phyloP scores from a whole-genome alignment of 2,888 invertebrate genomes.

The Beris chalybata region DNA sequence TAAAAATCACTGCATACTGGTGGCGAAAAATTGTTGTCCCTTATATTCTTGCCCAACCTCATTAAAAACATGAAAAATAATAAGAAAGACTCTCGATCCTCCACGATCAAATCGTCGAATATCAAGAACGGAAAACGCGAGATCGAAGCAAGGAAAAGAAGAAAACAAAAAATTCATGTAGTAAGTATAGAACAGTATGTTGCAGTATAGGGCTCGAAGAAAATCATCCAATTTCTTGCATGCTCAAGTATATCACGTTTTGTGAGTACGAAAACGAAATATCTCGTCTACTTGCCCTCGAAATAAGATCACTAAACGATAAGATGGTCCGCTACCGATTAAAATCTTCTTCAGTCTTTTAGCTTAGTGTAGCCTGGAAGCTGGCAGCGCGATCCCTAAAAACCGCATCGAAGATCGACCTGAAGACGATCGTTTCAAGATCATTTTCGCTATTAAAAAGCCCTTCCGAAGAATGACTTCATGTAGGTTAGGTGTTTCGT shows the following conservation, averaged over 20 bases:
- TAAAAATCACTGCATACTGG: background rate
- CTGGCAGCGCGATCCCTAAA: no score
- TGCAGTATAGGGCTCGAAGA: slow-evolving; percentile 38
- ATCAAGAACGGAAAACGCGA: slow-evolving; percentile 24
- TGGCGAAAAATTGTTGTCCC: slow-evolving; percentile 24
- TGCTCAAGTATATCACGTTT: slow-evolving; percentile 44
- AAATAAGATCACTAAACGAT: slow-evolving; percentile 27
- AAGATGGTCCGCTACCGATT: slow-evolving; percentile 28
- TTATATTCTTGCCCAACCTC: slow-evolving; percentile 14
- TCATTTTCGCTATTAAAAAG: no score
- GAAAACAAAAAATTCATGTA: background rate
- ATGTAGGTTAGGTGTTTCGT: no score
- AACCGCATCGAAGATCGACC: no score
- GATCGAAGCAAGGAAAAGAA: slow-evolving; percentile 6
- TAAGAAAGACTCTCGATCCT: slow-evolving; percentile 25
- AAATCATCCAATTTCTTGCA: slow-evolving; percentile 44
- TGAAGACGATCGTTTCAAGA: no score
- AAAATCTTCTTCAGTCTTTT: slow-evolving; percentile 15
- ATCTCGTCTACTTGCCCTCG: slow-evolving; percentile 26
- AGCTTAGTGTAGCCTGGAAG: no score
- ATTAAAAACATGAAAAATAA: slow-evolving; percentile 33
- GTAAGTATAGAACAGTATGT: slow-evolving; percentile 3
- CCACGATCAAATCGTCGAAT: slow-evolving; percentile 25
- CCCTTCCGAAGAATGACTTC: no score
- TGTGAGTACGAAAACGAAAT: slow-evolving; percentile 34